Conservation (phyloP, 2,888 invertebrate species). For the Melieria omissa region DNA sequence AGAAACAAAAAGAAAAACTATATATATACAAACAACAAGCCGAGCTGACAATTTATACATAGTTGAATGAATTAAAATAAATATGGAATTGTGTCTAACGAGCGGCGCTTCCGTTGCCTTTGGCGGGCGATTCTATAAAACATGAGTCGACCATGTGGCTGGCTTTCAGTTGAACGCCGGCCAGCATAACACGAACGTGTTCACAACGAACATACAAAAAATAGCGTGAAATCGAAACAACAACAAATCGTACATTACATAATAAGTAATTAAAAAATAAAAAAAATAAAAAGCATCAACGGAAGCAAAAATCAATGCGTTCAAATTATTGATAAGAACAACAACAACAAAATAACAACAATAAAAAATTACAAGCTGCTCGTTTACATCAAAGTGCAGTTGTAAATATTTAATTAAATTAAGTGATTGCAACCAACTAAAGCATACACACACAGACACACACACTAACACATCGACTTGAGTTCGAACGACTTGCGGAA, state of each 20-base stretch:
- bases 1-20: too few relatives aligned
- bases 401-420: slow-evolving; percentile 28
- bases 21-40: too few relatives aligned
- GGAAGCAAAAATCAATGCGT: slow-evolving; percentile 5
- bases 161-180: slow-evolving; percentile 27
- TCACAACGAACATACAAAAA: too few relatives aligned
- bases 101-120: neutral
- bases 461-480: neutral
- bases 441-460: neutral
- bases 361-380: neutral
- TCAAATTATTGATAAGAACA: slow-evolving; percentile 21
- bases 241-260: too few relatives aligned
- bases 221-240: too few relatives aligned
- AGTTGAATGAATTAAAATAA: too few relatives aligned
- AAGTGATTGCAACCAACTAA: slow-evolving; percentile 15
- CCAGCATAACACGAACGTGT: neutral
- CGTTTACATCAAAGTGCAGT: neutral
- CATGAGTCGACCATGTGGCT: slow-evolving; percentile 8
- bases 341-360: slow-evolving; percentile 18
- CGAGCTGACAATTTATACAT: too few relatives aligned
- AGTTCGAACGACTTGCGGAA: neutral
- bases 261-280: too few relatives aligned
- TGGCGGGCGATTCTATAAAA: slow-evolving; percentile 27
- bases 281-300: neutral
- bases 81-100: too few relatives aligned